Conservation (phyloP, 1,140 invertebrate genomes). For the Aphis gossypii region DNA sequence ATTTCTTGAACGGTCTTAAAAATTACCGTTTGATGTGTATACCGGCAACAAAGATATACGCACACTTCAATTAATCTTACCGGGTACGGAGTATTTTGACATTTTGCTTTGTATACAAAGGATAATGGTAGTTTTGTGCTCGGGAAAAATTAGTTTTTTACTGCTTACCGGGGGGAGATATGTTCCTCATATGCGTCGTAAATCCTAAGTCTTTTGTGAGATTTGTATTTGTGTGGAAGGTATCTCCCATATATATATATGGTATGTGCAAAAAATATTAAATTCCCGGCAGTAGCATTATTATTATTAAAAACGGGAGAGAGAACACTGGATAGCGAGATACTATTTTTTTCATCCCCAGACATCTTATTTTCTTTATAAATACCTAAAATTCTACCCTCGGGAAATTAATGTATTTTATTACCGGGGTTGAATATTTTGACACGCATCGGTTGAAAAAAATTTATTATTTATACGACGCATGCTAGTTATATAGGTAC, state of each 20-base stretch:
- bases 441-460: neutral
- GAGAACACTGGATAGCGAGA: neutral
- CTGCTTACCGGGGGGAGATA: neutral
- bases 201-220: slow-evolving; percentile 29
- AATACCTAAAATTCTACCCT: slow-evolving; percentile 25
- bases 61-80: neutral
- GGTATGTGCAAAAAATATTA: slow-evolving; percentile 22
- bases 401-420: slow-evolving; percentile 39
- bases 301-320: slow-evolving; percentile 6
- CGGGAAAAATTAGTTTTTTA: slow-evolving; percentile 9
- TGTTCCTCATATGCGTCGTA: neutral
- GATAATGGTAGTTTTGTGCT: neutral
- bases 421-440: slow-evolving; percentile 14
- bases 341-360: neutral
- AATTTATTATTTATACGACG: neutral
- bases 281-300: neutral
- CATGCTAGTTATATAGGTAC: neutral
- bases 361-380: slow-evolving; percentile 31
- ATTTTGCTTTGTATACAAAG: neutral
- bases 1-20: neutral
- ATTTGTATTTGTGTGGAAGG: neutral
- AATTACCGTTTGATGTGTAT: neutral
- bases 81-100: neutral
- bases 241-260: neutral
- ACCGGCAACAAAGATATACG: neutral